Evolutionary conservation across 2,888 invertebrate genomes (phyloP).

Genomic region (Loripinus fragilis): DNA sequence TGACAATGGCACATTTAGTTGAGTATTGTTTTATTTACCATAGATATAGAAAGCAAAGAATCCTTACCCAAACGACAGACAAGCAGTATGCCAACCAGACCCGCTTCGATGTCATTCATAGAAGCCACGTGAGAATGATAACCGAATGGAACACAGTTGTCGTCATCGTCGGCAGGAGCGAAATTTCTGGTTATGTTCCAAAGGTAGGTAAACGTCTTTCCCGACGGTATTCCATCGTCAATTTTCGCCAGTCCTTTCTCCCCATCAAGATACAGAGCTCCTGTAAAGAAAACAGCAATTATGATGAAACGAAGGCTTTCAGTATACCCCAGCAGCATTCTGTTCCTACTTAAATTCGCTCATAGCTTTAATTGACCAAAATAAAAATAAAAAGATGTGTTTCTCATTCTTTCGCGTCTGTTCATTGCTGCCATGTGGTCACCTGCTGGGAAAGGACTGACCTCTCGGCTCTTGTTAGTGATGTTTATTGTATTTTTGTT

Average conservation of each 20-base stretch:
- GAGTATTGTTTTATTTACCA: too few relatives aligned
- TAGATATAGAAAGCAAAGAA: too few relatives aligned
- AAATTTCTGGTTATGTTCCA: conserved; percentile 67
- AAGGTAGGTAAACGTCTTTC: conserved; percentile 54
- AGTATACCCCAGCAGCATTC: too few relatives aligned
- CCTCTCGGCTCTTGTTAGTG: too few relatives aligned
- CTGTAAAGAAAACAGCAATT: conserved; percentile 32
- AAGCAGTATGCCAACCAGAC: conserved; percentile 61
- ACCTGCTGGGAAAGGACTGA: too few relatives aligned
- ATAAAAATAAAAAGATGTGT: background rate
- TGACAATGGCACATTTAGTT: too few relatives aligned
- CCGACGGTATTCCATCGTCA: conserved; percentile 67
- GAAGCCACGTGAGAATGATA: conserved; percentile 71
- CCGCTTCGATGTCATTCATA: conserved; percentile 65
- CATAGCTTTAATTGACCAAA: too few relatives aligned
- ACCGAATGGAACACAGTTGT: conserved; percentile 67
- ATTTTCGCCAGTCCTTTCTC: conserved; percentile 48
- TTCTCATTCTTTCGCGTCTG: too few relatives aligned
- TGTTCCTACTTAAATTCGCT: background rate
- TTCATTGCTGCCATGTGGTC: too few relatives aligned
- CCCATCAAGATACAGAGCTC: conserved; percentile 68
- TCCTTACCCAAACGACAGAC: conserved; percentile 45
- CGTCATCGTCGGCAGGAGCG: conserved; percentile 64
- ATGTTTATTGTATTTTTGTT: too few relatives aligned
- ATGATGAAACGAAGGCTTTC: too few relatives aligned